Evolutionary conservation across 2,888 invertebrate genomes (phyloP), one percentile per base, ranked within the genome.

Genomic region (Pterostichus madidus): DNA sequence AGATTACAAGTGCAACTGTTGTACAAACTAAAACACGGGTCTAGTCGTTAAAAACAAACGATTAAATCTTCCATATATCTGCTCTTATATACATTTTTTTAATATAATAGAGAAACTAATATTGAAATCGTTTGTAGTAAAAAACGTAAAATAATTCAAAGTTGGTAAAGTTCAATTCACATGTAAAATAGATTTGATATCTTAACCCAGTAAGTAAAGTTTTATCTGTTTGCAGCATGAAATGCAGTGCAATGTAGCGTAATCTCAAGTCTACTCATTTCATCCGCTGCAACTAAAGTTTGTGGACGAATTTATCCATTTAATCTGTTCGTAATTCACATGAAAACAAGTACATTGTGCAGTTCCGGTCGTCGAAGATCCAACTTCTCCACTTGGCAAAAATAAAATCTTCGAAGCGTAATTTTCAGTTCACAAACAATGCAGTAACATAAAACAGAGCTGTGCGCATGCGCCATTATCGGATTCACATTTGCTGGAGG

Each of bases 401-500:
- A 80, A 80, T 52, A 71, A 80, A 80, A 80, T 53, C 52, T 53
- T 8, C 13, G 10, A 39, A 80, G 53, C 39, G 77, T 56, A 31
- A 80, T 80, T 80, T 53, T 68, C 80, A 80, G 80, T 80, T 80
- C 80, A 80, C 80, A 81, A 81, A 81, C 81, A 81, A 81, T 81
- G 81, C 75, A 81, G 81, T 81, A 81, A 81, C 75, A 81, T 79
- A 79, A 79, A 73, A 13, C 39, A 15, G 15, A 15, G 24, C 77
- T 7, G 71, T 46, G 24, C 79, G 49, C 76, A 52, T 52, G 61
- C 49, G 78, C 64, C 3, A 13, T 46, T 31, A 49, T 75, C 75
- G 49, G 24, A 49, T 49, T 75, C 49, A 31, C 49, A 44, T 46
- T 17, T 7, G 15, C 39, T n/a, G 17, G 4, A 35, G 5, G n/a